phyloP scores from a whole-genome alignment of 92 coral and sea anemone species.

The Heliopora coerulea region DNA sequence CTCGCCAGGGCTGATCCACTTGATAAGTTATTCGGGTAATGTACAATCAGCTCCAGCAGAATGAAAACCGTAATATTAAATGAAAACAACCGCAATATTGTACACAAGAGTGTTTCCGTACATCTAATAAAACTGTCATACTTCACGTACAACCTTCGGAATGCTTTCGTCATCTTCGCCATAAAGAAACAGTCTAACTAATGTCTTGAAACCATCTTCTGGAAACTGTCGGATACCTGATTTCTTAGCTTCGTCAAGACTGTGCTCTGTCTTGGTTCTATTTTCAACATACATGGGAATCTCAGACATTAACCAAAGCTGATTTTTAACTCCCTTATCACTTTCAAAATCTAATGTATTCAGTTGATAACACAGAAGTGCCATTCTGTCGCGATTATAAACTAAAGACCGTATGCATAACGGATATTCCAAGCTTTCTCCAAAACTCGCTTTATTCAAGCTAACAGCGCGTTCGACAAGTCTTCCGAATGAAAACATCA shows the following conservation, averaged over 20 bases:
- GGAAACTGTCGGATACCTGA: constrained; percentile 2
- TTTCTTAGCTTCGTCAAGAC: neutral
- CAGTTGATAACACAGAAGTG: constrained; percentile 77
- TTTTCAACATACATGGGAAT: constrained; percentile 5
- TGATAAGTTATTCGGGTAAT: too few species aligned
- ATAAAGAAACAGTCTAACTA: constrained; percentile 24
- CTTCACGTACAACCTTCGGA: neutral
- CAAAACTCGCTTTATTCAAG: constrained; percentile 55
- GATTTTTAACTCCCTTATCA: constrained; percentile 80
- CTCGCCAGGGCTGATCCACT: too few species aligned
- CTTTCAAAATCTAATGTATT: constrained; percentile 73
- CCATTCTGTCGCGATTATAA: constrained; percentile 68
- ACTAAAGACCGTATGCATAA: constrained; percentile 72
- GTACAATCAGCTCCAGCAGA: too few species aligned
- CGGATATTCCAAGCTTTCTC: constrained; percentile 69
- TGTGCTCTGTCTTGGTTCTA: neutral
- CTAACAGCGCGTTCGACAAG: constrained; percentile 77
- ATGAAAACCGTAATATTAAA: too few species aligned
- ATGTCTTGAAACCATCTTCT: neutral
- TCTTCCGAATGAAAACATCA: constrained; percentile 88
- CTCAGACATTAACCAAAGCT: constrained; percentile 76
- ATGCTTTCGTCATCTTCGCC: constrained; percentile 24
- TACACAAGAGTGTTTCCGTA: neutral
- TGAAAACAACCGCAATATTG: too few species aligned
- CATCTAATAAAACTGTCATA: neutral